Percentiles rank a stretch among this genome's conserved stretches.
Conservation (phyloP, 2,113 vertebrate genomes). For the Chrysemys picta region DNA sequence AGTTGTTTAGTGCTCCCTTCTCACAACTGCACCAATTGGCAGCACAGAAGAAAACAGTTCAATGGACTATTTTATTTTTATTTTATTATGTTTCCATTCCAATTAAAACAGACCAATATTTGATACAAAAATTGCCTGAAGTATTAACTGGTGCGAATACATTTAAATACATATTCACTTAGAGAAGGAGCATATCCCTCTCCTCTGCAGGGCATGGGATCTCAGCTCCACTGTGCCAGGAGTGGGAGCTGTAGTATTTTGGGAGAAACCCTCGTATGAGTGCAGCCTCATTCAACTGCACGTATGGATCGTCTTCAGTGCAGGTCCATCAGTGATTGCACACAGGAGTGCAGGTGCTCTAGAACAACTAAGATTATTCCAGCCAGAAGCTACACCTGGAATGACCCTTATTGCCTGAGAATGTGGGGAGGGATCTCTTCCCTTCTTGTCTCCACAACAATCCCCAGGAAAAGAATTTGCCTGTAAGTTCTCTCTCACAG, state of each 20-base stretch:
- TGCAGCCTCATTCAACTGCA: accelerated
- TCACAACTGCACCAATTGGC: neutral
- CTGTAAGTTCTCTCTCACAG: neutral
- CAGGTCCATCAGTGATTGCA: neutral
- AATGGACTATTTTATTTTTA: neutral
- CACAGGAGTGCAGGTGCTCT: neutral
- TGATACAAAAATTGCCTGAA: accelerated
- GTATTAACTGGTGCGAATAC: neutral
- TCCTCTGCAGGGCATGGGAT: neutral
- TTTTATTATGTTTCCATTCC: neutral
- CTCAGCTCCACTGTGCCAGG: neutral
- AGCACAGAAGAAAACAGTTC: neutral
- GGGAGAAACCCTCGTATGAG: neutral
- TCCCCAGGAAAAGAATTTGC: neutral
- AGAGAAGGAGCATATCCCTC: neutral
- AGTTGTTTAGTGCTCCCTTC: neutral
- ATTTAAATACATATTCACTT: neutral
- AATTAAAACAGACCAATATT: neutral
- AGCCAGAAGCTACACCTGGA: neutral
- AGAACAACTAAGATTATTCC: neutral
- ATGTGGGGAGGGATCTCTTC: neutral
- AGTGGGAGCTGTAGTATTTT: neutral
- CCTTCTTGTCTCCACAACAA: neutral
- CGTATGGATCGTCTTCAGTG: neutral
- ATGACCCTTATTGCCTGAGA: neutral